Evolutionary conservation across 2,797 vertebrate genomes (phyloP).

Genomic region (Myotis vivesi): DNA sequence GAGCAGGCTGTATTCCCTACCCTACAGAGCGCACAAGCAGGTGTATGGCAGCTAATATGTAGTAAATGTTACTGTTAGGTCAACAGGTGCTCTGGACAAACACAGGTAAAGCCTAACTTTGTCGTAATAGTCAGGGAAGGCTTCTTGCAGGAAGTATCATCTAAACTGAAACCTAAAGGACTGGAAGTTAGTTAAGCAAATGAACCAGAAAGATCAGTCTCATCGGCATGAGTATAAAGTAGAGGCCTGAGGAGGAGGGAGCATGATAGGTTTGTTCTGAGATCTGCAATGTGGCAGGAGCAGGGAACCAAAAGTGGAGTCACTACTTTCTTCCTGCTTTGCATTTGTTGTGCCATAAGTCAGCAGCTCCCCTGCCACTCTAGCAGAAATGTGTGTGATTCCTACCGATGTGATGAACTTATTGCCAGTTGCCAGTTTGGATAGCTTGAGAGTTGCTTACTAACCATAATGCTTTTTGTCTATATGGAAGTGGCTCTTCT

Average conservation of each 20-base stretch:
- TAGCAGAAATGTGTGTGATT: background rate
- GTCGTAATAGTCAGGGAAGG: background rate
- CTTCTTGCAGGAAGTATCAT: background rate
- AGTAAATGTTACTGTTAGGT: background rate
- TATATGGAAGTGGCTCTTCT: background rate
- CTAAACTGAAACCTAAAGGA: background rate
- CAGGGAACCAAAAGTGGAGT: background rate
- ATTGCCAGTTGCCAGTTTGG: background rate
- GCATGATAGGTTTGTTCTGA: background rate
- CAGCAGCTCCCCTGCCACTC: background rate
- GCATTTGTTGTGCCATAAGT: background rate
- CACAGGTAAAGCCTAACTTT: background rate
- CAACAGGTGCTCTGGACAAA: background rate
- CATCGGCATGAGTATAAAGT: background rate
- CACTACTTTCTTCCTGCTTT: background rate
- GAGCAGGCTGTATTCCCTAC: background rate
- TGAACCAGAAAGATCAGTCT: background rate
- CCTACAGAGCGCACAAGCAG: background rate
- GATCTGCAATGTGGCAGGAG: background rate
- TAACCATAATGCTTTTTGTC: background rate
- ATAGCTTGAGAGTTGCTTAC: background rate
- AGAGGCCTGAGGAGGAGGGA: background rate
- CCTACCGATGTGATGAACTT: background rate
- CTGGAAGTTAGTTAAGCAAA: background rate
- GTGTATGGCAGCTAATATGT: background rate